Percentiles rank a stretch among this genome's conserved stretches.
Evolutionary conservation across 2,113 vertebrate genomes (phyloP).

Genomic region (Thymallus thymallus): DNA sequence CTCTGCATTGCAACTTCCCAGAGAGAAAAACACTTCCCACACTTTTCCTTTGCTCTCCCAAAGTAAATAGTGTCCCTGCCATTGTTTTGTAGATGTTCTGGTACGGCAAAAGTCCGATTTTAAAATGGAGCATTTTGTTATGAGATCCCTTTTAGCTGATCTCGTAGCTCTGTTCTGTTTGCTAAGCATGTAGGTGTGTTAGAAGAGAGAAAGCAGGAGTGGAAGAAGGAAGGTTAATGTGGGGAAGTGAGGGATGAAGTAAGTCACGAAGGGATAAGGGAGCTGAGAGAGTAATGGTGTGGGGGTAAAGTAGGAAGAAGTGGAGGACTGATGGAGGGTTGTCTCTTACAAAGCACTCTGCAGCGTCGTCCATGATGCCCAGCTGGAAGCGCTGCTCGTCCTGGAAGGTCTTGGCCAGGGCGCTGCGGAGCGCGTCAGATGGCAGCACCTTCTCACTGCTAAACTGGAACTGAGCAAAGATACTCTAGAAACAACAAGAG

Average conservation of each 20-base stretch:
- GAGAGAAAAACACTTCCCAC: no score
- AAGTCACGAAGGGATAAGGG: no score
- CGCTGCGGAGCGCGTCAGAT: conserved; percentile 92
- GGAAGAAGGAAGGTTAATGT: neutral
- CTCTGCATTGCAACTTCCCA: no score
- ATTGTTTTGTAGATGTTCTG: no score
- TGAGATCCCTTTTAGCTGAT: no score
- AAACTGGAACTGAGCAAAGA: conserved; percentile 98
- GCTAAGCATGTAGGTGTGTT: no score
- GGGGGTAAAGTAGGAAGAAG: neutral
- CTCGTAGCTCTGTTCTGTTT: no score
- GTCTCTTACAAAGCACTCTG: conserved; percentile 92
- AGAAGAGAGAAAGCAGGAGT: no score
- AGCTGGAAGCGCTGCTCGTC: conserved; percentile 98
- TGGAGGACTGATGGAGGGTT: neutral
- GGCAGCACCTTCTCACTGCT: conserved; percentile 97
- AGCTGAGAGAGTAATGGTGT: neutral
- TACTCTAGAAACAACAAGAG: conserved; percentile 75
- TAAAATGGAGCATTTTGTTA: no score
- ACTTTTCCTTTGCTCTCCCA: no score
- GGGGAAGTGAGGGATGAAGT: neutral
- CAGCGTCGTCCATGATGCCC: conserved; percentile 98
- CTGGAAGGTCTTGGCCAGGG: conserved; percentile 97
- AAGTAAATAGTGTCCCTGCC: no score
- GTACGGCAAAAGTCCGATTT: no score